Conservation (phyloP, 2,797 vertebrate genomes). For the Diplodus sargus region DNA sequence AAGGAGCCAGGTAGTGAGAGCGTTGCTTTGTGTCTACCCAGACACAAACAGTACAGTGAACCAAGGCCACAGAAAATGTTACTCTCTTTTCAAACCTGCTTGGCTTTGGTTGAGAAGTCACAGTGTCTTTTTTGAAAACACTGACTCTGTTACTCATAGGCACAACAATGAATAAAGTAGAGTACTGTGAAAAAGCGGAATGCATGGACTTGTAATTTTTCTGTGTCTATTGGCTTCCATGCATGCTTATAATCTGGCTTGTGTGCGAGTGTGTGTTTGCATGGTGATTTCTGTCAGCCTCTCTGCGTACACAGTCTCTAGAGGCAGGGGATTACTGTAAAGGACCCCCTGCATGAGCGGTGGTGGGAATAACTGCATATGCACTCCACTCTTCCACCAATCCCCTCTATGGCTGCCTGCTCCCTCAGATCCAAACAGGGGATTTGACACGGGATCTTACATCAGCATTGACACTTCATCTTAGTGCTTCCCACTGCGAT, state of each 20-base stretch:
- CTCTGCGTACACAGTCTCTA: slow-evolving; percentile 53
- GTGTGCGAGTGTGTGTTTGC: slow-evolving; percentile 37
- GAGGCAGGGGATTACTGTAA: slow-evolving; percentile 75
- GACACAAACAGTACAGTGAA: slow-evolving; percentile 28
- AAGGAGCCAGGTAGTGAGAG: slow-evolving; percentile 29
- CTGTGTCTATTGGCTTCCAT: slow-evolving; percentile 19
- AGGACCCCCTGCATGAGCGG: slow-evolving; percentile 76
- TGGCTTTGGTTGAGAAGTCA: slow-evolving; percentile 30
- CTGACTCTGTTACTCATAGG: slow-evolving; percentile 19
- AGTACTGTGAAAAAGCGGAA: slow-evolving; percentile 37
- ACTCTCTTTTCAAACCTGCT: slow-evolving; percentile 42
- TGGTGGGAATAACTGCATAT: slow-evolving; percentile 77
- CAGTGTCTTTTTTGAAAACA: slow-evolving; percentile 15
- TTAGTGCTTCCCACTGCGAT: slow-evolving; percentile 68
- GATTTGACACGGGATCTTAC: slow-evolving; percentile 76
- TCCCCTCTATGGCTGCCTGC: slow-evolving; percentile 57
- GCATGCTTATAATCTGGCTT: slow-evolving; percentile 15
- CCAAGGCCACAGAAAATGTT: slow-evolving; percentile 36
- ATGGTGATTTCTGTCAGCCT: slow-evolving; percentile 62
- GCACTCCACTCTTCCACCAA: slow-evolving; percentile 66
- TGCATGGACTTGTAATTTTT: slow-evolving; percentile 57
- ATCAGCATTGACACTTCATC: slow-evolving; percentile 70
- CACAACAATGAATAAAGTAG: slow-evolving; percentile 61
- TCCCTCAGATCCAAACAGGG: slow-evolving; percentile 66
- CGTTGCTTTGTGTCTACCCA: slow-evolving; percentile 25